Percentiles rank a stretch among this genome's conserved stretches.
phyloP scores from a whole-genome alignment of 2,888 invertebrate species.

The Xestia xanthographa region DNA sequence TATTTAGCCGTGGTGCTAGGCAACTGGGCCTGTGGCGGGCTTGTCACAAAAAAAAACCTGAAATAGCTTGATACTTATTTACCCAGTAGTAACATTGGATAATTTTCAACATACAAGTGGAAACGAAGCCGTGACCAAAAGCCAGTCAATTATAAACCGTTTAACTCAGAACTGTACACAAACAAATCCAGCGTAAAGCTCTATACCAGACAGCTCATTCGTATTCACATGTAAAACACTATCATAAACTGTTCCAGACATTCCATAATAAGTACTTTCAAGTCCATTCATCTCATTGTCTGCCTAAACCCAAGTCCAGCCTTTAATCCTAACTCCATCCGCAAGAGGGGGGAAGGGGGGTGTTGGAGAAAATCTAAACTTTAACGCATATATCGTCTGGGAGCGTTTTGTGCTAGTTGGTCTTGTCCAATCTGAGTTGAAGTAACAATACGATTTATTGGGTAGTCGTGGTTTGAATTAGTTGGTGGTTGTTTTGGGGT shows the following conservation, averaged over 20 bases:
- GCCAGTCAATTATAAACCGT: not conserved
- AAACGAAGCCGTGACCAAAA: not conserved
- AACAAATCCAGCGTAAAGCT: not conserved
- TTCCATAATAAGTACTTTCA: conserved; percentile 30
- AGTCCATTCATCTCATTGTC: conserved; percentile 46
- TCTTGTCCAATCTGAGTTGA: conserved; percentile 46
- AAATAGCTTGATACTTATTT: not conserved
- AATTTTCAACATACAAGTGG: not conserved
- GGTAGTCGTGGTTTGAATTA: conserved; percentile 44
- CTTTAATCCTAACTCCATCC: conserved; percentile 61
- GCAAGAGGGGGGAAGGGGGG: conserved; percentile 13
- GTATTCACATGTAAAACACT: conserved; percentile 22
- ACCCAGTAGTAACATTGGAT: not conserved
- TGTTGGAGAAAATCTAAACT: conserved; percentile 65
- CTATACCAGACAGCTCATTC: conserved; percentile 24
- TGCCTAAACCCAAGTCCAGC: conserved; percentile 47
- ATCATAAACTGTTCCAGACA: conserved; percentile 39
- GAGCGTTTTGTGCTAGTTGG: conserved; percentile 52
- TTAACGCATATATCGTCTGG: conserved; percentile 72
- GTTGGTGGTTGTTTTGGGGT: conserved; percentile 21
- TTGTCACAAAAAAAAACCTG: too few species aligned
- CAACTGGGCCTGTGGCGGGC: too few species aligned
- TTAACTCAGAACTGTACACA: not conserved
- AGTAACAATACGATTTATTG: conserved; percentile 49
- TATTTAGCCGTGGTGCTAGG: too few species aligned